Evolutionary conservation across 2,113 vertebrate species (phyloP).

Genomic region (Coryphaenoides rupestris): DNA sequence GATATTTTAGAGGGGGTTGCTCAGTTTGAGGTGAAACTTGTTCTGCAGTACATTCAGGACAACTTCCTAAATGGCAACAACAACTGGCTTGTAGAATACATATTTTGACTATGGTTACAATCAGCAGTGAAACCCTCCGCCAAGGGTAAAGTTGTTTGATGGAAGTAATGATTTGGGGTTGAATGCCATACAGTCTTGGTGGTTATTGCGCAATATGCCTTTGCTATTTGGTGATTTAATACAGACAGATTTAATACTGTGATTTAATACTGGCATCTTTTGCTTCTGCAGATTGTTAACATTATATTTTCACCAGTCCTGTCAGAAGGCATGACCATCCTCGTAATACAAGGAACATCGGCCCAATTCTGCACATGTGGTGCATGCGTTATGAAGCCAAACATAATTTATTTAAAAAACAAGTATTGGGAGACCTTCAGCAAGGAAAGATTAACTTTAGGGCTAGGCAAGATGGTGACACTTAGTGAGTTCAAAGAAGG

Average conservation of each 20-base stretch:
- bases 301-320: constrained; percentile 30
- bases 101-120: constrained; percentile 31
- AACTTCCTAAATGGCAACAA: constrained; percentile 2
- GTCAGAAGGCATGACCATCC: constrained; percentile 27
- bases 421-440: constrained; percentile 13
- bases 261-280: constrained; percentile 31
- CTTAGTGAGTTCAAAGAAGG: too few relatives aligned
- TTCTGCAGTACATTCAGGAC: constrained; percentile 17
- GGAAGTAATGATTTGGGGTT: constrained; percentile 13
- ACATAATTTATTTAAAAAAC: not conserved
- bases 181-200: constrained; percentile 20
- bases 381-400: constrained; percentile 12
- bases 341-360: constrained; percentile 1
- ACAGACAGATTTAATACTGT: not conserved
- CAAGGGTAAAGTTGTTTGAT: constrained; percentile 12
- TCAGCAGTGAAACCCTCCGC: constrained; percentile 13
- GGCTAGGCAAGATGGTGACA: constrained; percentile 15
- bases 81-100: constrained; percentile 21
- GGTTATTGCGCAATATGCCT: constrained; percentile 5
- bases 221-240: constrained; percentile 39
- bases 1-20: constrained; percentile 39
- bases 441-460: constrained; percentile 18
- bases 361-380: constrained; percentile 14
- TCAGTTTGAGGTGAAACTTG: constrained; percentile 19
- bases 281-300: constrained; percentile 37